Evolutionary conservation across 2,113 vertebrate species (phyloP).

Genomic region (Donacobius atricapilla): DNA sequence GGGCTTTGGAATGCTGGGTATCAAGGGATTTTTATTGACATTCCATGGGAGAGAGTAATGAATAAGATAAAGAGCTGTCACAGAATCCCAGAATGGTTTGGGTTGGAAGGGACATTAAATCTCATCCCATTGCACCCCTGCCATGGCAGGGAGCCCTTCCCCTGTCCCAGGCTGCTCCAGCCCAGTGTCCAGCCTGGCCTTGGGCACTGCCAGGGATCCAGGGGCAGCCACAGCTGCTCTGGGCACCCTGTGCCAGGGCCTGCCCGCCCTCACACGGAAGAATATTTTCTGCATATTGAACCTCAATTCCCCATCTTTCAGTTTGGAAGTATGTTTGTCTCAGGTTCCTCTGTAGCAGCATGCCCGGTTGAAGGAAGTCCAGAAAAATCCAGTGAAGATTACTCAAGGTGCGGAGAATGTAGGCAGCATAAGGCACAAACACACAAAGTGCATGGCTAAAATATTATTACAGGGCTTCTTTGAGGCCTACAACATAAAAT

Average conservation of each 20-base stretch:
- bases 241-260: background rate
- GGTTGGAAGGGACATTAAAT: background rate
- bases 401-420: background rate
- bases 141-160: background rate
- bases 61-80: background rate
- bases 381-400: background rate
- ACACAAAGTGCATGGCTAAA: background rate
- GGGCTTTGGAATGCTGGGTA: background rate
- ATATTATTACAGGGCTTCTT: background rate
- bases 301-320: background rate
- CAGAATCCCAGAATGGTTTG: background rate
- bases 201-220: background rate
- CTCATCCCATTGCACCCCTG: fast-evolving
- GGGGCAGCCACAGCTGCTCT: background rate
- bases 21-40: background rate
- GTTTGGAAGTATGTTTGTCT: background rate
- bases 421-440: background rate
- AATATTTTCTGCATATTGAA: fast-evolving
- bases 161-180: background rate
- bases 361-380: background rate
- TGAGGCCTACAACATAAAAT: background rate
- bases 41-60: background rate
- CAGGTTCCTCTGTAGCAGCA: background rate
- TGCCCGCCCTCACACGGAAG: fast-evolving
- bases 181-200: background rate